Evolutionary conservation across 2,113 vertebrate genomes (phyloP).

Genomic region (Halcyon senegalensis): DNA sequence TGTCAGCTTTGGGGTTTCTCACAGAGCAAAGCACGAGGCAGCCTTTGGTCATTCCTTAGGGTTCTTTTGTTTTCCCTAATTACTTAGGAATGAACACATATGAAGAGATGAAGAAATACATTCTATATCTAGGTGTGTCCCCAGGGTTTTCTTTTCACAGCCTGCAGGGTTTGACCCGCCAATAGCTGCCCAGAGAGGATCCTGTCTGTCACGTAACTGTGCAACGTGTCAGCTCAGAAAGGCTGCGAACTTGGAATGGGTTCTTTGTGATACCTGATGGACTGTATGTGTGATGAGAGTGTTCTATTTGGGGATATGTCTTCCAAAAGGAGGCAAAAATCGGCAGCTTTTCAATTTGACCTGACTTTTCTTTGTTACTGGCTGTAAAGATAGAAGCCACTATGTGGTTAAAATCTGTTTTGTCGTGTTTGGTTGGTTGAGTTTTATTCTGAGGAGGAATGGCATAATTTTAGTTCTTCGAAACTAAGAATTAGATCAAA

Average conservation of each 20-base stretch:
- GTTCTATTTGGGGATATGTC: background rate
- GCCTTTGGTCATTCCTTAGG: background rate
- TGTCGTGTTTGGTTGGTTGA: background rate
- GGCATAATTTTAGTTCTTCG: constrained; percentile 38
- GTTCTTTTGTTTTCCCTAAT: background rate
- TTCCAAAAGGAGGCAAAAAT: background rate
- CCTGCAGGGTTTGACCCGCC: constrained; percentile 86
- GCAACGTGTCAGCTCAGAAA: constrained; percentile 46
- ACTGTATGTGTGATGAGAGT: background rate
- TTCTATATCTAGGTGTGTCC: background rate
- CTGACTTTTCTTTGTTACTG: background rate
- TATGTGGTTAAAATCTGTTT: background rate
- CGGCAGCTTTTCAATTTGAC: background rate
- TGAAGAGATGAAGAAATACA: background rate
- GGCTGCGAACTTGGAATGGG: constrained; percentile 63
- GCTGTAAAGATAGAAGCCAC: background rate
- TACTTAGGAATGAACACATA: background rate
- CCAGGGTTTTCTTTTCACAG: constrained; percentile 53
- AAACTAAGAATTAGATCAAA: constrained; percentile 37
- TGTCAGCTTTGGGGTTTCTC: background rate
- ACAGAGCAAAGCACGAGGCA: background rate
- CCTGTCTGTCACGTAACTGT: constrained; percentile 71
- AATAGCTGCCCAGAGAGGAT: constrained; percentile 78
- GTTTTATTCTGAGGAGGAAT: constrained; percentile 13
- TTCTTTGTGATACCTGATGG: constrained; percentile 19